Evolutionary conservation across 1,140 invertebrate species (phyloP).

Genomic region (Mercenaria mercenaria): DNA sequence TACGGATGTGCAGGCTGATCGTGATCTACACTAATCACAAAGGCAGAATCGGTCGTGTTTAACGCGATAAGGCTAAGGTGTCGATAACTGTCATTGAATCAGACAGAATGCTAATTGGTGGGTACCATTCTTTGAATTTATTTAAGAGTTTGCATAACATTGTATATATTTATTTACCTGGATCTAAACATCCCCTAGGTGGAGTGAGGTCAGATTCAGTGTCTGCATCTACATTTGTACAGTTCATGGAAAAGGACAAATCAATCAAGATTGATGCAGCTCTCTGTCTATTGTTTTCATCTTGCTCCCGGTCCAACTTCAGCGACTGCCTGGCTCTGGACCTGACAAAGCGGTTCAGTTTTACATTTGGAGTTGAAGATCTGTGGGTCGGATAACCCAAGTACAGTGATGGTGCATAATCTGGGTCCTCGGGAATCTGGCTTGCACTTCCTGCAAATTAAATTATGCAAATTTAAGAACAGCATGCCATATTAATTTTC

Average conservation of each 20-base stretch:
- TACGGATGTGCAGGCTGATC: too few species aligned
- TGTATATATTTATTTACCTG: too few species aligned
- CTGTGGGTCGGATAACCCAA: not conserved
- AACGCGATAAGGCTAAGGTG: too few species aligned
- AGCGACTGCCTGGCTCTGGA: not conserved
- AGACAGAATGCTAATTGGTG: too few species aligned
- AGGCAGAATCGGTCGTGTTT: too few species aligned
- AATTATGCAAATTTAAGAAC: not conserved
- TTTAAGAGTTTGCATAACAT: too few species aligned
- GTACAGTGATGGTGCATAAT: not conserved
- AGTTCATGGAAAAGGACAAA: not conserved
- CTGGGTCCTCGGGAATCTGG: not conserved
- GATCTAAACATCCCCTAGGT: too few species aligned
- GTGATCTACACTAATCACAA: too few species aligned
- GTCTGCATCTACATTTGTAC: not conserved
- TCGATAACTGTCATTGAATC: too few species aligned
- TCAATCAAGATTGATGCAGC: not conserved
- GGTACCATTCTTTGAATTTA: too few species aligned
- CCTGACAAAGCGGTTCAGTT: not conserved
- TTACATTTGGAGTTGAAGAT: not conserved
- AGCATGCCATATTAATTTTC: not conserved
- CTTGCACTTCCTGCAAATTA: constrained; percentile 1
- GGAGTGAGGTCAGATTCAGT: not conserved
- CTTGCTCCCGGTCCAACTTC: not conserved
- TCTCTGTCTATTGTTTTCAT: not conserved